Percentiles rank a stretch among this genome's conserved stretches.
Conservation (phyloP, 2,797 vertebrate genomes). For the Bradypus variegatus region DNA sequence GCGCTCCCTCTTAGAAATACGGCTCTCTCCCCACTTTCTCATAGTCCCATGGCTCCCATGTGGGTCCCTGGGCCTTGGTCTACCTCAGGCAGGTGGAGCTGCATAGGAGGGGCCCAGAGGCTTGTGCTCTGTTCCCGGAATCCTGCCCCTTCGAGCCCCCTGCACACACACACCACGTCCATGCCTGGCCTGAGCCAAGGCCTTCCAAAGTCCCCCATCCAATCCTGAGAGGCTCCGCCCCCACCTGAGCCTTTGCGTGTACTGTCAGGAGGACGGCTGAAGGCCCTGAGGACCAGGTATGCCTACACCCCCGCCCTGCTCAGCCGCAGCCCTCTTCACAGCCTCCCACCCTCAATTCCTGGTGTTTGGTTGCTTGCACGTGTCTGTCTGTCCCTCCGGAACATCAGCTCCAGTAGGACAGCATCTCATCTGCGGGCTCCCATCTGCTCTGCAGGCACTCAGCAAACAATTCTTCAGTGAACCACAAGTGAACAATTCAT, state of each 20-base stretch:
- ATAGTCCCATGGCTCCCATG: neutral
- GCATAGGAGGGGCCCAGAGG: too few relatives aligned
- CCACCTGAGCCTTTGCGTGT: too few relatives aligned
- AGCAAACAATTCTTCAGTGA: neutral
- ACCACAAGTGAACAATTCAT: too few relatives aligned
- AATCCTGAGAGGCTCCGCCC: fast-evolving
- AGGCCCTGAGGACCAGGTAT: too few relatives aligned
- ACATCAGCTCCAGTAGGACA: neutral
- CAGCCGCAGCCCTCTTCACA: neutral
- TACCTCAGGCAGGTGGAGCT: neutral
- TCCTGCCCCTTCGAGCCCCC: neutral
- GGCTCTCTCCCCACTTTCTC: neutral
- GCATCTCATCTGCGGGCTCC: neutral
- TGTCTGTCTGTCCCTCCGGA: neutral
- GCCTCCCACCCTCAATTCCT: too few relatives aligned
- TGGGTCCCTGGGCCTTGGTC: neutral
- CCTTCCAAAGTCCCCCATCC: too few relatives aligned
- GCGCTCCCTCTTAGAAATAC: neutral
- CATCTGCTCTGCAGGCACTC: neutral
- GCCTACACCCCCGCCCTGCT: neutral
- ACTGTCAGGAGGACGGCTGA: neutral
- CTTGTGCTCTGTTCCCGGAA: neutral
- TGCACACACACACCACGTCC: neutral
- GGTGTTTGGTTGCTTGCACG: neutral
- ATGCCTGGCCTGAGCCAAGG: neutral